Base-by-base conservation (phyloP, 2,888 invertebrate species). In the Ectemnius continuus region DNA sequence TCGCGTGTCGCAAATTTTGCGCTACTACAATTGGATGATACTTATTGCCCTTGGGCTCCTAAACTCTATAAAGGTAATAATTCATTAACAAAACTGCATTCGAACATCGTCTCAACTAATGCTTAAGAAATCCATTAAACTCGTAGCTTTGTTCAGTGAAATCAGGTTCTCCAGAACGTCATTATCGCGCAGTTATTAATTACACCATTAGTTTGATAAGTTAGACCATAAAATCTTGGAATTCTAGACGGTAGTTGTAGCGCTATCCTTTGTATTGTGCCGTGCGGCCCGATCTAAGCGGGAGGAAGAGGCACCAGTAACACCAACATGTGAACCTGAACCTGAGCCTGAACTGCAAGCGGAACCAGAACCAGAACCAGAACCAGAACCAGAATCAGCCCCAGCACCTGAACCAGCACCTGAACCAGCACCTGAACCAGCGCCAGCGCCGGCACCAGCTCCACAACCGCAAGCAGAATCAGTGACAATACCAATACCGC, bases 21-120 rank as follows among this genome's bases (percentile, higher is more conserved):
- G 23, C 14, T 23, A 48, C 14, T 47, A 48, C 6, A 58, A 20
- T 47, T 47, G 59, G 45, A 23, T 67, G 45, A 8, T 60, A 11
- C 48, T 52, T 11, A n/a, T 47, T 36, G 13, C 16, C 16, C 11
- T 59, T 13, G 28, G 14, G 6, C 26, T 26, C 16, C 11, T 16
- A 2, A 26, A 23, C 8, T 5, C 58, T 48, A 5, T 67, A 4
- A 2, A 36, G 66, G 66, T 67, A 23, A 67, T 52, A 36, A 11
- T 11, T 36, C 4, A 36, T 36, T 36, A 3, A 6, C 5, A 11
- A 2, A 36, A 36, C 36, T 36, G 11, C 2, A 36, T 11, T 36
- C 8, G 36, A 36, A 36, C 36, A 36, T 36, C 8, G 1, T 36
- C 36, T 36, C 8, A 1, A 11, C 36, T 8, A 36, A 36, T 28